These are phyloP conservation scores for Callionymus lyra DNA, from an alignment of 2,113 vertebrate genomes.

Conservation along the genomic window DNA sequence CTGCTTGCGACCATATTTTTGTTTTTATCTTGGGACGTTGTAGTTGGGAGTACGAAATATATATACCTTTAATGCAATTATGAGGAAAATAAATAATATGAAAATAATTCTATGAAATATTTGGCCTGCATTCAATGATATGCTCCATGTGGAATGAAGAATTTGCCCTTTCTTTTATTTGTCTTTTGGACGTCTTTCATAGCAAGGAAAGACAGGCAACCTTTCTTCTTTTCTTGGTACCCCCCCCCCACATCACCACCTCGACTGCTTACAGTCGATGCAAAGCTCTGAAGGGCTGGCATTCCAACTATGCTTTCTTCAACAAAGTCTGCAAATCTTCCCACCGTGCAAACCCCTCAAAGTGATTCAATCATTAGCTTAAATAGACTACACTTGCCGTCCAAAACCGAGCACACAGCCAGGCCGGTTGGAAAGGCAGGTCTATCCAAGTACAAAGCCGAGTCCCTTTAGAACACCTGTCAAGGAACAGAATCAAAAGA, in stretches of 20 bases:
- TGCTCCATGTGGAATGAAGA: conserved; percentile 44
- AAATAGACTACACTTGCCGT: conserved; percentile 12
- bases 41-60: too few relatives aligned
- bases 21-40: conserved; percentile 9
- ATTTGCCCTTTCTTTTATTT: conserved; percentile 42
- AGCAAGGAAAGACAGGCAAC: conserved; percentile 48
- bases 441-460: conserved; percentile 14
- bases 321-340: conserved; percentile 44
- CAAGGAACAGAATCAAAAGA: conserved; percentile 32
- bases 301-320: conserved; percentile 65
- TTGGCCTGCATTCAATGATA: too few relatives aligned
- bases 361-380: conserved; percentile 22
- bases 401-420: conserved; percentile 15
- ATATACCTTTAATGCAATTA: too few relatives aligned
- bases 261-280: conserved; percentile 39
- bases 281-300: conserved; percentile 49
- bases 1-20: conserved; percentile 17
- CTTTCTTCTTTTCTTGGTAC: conserved; percentile 39
- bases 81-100: too few relatives aligned
- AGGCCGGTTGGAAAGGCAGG: conserved; percentile 5
- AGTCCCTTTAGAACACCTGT: conserved; percentile 50
- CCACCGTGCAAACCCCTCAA: conserved; percentile 39
- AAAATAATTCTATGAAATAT: too few relatives aligned
- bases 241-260: conserved; percentile 22
- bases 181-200: conserved; percentile 46